Percentiles rank a stretch among this genome's conserved stretches.
phyloP scores from a whole-genome alignment of 2,797 vertebrate species.

The Smutsia temminckii region DNA sequence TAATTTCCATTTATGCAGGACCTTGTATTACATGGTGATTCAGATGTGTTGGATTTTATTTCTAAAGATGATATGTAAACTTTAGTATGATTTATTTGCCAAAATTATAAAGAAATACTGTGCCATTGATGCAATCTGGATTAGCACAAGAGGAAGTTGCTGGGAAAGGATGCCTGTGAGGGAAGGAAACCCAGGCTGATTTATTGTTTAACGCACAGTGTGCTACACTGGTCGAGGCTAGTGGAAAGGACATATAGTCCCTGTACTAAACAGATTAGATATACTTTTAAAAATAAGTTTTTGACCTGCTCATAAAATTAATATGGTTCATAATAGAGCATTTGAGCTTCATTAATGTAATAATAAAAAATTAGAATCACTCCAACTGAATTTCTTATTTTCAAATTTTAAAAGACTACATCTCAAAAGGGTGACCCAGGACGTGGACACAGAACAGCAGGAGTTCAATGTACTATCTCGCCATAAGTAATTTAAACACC shows the following conservation, averaged over 20 bases:
- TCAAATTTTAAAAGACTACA: background rate
- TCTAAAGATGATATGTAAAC: background rate
- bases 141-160: conserved; percentile 38
- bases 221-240: background rate
- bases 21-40: background rate
- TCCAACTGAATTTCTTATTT: background rate
- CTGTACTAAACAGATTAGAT: background rate
- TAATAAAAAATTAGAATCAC: background rate
- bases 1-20: background rate
- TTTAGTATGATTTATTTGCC: background rate
- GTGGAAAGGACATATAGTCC: background rate
- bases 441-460: background rate
- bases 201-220: background rate
- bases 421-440: background rate
- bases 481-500: background rate
- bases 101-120: background rate
- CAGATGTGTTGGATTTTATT: background rate
- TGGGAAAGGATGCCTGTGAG: background rate
- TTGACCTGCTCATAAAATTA: background rate
- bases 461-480: background rate
- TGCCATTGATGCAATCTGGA: background rate
- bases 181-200: conserved; percentile 53
- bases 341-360: background rate
- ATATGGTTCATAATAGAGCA: background rate
- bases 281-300: background rate